Conservation (phyloP, 2,113 vertebrate genomes). For the Elephas maximus region DNA sequence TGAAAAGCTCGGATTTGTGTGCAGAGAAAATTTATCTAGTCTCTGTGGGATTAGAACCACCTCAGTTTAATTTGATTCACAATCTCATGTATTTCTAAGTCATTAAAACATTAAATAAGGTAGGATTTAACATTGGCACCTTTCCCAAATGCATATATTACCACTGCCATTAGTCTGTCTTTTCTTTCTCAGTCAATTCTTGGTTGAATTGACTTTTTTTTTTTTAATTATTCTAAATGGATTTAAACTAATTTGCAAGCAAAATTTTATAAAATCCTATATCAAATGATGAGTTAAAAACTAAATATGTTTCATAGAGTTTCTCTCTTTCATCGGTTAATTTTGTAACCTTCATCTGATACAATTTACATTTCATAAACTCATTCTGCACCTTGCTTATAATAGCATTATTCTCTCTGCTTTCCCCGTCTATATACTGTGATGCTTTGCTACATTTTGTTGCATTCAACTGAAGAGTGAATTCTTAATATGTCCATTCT, state of each 20-base stretch:
- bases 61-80: conserved; percentile 57
- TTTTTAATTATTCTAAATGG: background rate
- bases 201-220: background rate
- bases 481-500: background rate
- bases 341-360: conserved; percentile 10
- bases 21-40: conserved; percentile 44
- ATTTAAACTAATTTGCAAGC: conserved; percentile 62
- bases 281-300: conserved; percentile 55
- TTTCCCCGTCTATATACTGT: background rate
- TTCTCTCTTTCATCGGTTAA: conserved; percentile 50
- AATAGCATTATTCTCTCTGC: background rate
- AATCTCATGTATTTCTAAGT: conserved; percentile 69
- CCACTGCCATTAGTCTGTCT: conserved; percentile 33
- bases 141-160: conserved; percentile 61
- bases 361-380: background rate
- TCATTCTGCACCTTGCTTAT: background rate
- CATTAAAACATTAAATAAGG: conserved; percentile 73
- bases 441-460: background rate
- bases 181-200: conserved; percentile 56
- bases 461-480: conserved; percentile 20
- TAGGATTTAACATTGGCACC: conserved; percentile 36
- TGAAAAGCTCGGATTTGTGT: conserved; percentile 19
- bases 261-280: conserved; percentile 64
- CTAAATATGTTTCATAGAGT: conserved; percentile 18
- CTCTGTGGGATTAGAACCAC: conserved; percentile 40